A percentile compares a stretch with the other conserved stretches of the same genome.
Evolutionary conservation across 2,113 vertebrate species (phyloP).

Genomic region (Shinisaurus crocodilurus): DNA sequence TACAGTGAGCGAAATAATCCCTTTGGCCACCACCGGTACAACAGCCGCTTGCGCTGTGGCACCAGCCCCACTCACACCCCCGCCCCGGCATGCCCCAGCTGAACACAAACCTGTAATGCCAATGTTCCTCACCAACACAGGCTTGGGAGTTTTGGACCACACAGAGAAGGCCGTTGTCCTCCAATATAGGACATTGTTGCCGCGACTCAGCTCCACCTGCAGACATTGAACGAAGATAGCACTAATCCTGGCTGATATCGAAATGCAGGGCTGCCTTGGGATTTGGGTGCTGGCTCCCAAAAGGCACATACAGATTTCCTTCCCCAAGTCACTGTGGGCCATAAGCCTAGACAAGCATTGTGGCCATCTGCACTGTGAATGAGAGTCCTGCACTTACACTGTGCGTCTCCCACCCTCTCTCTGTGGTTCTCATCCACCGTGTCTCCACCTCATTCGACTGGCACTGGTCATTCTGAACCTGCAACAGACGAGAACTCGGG

Average conservation of each 20-base stretch:
- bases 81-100: no score
- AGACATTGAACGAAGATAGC: neutral
- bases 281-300: neutral
- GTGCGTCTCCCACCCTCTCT: constrained; percentile 85
- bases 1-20: neutral
- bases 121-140: constrained; percentile 90
- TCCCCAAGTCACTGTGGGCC: neutral
- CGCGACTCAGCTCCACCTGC: constrained; percentile 85
- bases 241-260: neutral
- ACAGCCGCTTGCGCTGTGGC: neutral
- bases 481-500: constrained; percentile 4
- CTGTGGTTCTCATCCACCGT: constrained; percentile 89
- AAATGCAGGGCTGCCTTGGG: neutral
- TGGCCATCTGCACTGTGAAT: neutral
- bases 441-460: constrained; percentile 86
- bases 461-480: constrained; percentile 98
- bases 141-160: constrained; percentile 79
- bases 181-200: constrained; percentile 96
- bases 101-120: constrained; percentile 85
- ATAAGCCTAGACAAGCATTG: neutral
- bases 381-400: constrained; percentile 74
- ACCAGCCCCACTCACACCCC: neutral
- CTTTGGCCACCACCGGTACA: accelerated
- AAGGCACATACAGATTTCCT: neutral
- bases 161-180: constrained; percentile 85